A percentile compares a stretch with the other conserved stretches of the same genome.
phyloP scores from a whole-genome alignment of 1,140 invertebrate species.

The Drosophila ercepeae region DNA sequence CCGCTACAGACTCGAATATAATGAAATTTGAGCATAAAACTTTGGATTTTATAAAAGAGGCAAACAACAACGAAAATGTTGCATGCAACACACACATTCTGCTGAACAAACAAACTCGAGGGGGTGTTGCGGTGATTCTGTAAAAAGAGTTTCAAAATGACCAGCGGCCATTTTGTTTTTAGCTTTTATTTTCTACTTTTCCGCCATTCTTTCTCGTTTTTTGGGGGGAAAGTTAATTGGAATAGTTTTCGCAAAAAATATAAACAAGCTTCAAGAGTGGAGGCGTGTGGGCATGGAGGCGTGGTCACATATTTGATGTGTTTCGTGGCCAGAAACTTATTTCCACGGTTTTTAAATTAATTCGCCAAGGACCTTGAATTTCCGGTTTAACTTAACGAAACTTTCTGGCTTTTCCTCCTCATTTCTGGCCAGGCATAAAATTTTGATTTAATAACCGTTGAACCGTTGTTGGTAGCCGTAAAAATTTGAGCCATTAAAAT shows the following conservation, averaged over 20 bases:
- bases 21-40: conserved; percentile 72
- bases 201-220: conserved; percentile 29
- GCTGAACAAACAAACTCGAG: conserved; percentile 30
- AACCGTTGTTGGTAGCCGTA: conserved; percentile 65
- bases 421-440: conserved; percentile 64
- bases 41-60: conserved; percentile 52
- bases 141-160: conserved; percentile 54
- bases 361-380: conserved; percentile 33
- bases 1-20: conserved; percentile 38
- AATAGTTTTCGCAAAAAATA: conserved; percentile 73
- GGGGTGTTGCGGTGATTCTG: conserved; percentile 8
- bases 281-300: neutral
- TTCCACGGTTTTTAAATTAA: conserved; percentile 39
- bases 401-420: conserved; percentile 9
- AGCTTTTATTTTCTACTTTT: conserved; percentile 42
- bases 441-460: conserved; percentile 74
- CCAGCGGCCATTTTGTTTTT: conserved; percentile 57
- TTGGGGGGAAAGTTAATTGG: conserved; percentile 64
- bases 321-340: conserved; percentile 6
- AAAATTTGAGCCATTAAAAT: conserved; percentile 70
- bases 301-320: conserved; percentile 32
- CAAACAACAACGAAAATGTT: conserved; percentile 19
- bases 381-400: conserved; percentile 20
- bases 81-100: conserved; percentile 50
- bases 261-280: conserved; percentile 52